Conservation (phyloP, 2,888 invertebrate genomes). For the Philereme vetulata region DNA sequence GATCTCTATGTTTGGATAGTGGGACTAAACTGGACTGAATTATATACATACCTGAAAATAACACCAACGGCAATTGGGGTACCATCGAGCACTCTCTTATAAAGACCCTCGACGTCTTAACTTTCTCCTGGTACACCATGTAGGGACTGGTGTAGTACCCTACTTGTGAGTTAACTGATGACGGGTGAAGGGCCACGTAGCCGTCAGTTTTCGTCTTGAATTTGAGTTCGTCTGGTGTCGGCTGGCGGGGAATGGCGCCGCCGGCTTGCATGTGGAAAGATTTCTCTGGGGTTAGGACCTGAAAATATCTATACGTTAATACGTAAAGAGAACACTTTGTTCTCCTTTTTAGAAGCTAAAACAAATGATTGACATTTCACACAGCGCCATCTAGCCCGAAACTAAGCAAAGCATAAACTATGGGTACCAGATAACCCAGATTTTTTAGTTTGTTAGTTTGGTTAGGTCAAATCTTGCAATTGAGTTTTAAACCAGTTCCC, state of each 20-base stretch:
- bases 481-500: no score
- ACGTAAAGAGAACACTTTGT: no score
- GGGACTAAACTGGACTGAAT: no score
- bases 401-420: no score
- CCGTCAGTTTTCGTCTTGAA: slow-evolving; percentile 91
- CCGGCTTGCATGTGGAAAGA: slow-evolving; percentile 88
- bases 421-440: no score
- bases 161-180: slow-evolving; percentile 88
- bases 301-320: slow-evolving; percentile 13
- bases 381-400: no score
- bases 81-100: slow-evolving; percentile 93
- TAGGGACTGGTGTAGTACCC: slow-evolving; percentile 89
- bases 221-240: slow-evolving; percentile 87
- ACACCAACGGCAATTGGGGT: slow-evolving; percentile 88
- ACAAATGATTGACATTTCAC: no score
- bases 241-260: slow-evolving; percentile 89
- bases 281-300: slow-evolving; percentile 90
- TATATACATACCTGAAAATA: slow-evolving; percentile 81
- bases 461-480: no score
- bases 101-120: slow-evolving; percentile 90
- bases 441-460: no score
- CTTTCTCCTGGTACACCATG: slow-evolving; percentile 92
- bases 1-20: no score
- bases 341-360: no score
- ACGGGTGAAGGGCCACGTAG: slow-evolving; percentile 89